Conservation (phyloP, 2,888 invertebrate species). For the Phyllotreta striolata region DNA sequence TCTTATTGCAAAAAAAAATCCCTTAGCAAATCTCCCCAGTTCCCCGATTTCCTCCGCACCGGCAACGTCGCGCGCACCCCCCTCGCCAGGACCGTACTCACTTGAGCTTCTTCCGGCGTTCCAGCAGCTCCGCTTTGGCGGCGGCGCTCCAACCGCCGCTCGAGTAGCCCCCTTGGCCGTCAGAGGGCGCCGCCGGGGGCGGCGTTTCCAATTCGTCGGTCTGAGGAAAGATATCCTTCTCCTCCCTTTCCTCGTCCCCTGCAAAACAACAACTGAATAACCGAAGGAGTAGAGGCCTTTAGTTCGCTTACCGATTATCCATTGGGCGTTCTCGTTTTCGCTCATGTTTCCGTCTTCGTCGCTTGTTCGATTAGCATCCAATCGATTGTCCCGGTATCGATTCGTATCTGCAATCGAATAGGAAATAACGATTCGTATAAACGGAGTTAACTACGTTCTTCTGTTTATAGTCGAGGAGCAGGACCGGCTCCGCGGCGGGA, state of each 20-base stretch:
- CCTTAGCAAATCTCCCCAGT: too few species aligned
- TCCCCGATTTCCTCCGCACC: too few species aligned
- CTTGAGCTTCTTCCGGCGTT: slow-evolving; percentile 56
- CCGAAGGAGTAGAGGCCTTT: background rate
- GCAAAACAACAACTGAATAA: background rate
- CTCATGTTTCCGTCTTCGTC: slow-evolving; percentile 35
- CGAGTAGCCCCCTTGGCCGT: slow-evolving; percentile 58
- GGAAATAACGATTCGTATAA: too few species aligned
- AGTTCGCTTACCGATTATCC: slow-evolving; percentile 45
- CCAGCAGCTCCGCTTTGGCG: slow-evolving; percentile 52
- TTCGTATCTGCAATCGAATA: too few species aligned
- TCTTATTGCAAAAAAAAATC: too few species aligned
- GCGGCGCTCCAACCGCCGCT: slow-evolving; percentile 44
- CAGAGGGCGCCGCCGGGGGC: slow-evolving; percentile 58
- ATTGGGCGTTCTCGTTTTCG: slow-evolving; percentile 42
- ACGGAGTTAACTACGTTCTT: too few species aligned
- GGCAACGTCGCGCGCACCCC: too few species aligned
- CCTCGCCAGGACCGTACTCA: slow-evolving; percentile 45
- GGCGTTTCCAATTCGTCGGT: slow-evolving; percentile 49
- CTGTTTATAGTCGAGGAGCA: too few species aligned
- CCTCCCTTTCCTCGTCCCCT: slow-evolving; percentile 47
- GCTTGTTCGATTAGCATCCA: too few species aligned
- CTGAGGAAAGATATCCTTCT: slow-evolving; percentile 63
- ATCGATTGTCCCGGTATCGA: too few species aligned
- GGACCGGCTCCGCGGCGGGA: too few species aligned